phyloP scores from a whole-genome alignment of 2,888 invertebrate species.

The Plusia festucae region DNA sequence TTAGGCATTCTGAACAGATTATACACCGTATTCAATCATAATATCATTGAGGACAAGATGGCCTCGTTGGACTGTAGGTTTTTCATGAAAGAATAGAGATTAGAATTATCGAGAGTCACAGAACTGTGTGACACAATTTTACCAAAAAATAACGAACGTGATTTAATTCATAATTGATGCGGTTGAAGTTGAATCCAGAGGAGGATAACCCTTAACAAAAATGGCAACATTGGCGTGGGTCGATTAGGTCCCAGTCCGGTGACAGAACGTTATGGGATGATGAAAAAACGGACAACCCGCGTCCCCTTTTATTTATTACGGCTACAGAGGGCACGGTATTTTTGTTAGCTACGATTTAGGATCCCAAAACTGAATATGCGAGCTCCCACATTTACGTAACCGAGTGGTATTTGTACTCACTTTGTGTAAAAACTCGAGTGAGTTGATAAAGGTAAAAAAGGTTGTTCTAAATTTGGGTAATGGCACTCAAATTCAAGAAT shows the following conservation, averaged over 20 bases:
- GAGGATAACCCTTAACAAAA: conserved; percentile 30
- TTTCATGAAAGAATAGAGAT: background rate
- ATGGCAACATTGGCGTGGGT: conserved; percentile 32
- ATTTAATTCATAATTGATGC: conserved; percentile 32
- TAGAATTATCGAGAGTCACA: background rate
- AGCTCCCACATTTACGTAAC: conserved; percentile 22
- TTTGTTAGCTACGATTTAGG: conserved; percentile 45
- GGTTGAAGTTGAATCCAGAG: conserved; percentile 9
- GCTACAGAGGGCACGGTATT: conserved; percentile 37
- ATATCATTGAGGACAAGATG: no score
- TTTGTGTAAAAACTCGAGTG: conserved; percentile 19
- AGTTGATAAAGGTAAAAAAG: conserved; percentile 15
- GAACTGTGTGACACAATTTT: background rate
- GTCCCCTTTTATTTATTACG: conserved; percentile 47
- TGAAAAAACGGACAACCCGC: conserved; percentile 40
- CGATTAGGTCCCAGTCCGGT: conserved; percentile 29
- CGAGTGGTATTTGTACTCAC: conserved; percentile 23
- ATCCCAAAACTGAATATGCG: conserved; percentile 27
- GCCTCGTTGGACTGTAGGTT: no score
- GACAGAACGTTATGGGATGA: conserved; percentile 43
- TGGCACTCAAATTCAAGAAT: conserved; percentile 17
- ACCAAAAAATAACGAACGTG: background rate
- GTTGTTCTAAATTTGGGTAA: conserved; percentile 25
- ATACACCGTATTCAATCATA: no score
- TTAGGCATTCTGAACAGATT: no score